Conservation (phyloP, 2,888 invertebrate species). For the Ethmia dodecea region DNA sequence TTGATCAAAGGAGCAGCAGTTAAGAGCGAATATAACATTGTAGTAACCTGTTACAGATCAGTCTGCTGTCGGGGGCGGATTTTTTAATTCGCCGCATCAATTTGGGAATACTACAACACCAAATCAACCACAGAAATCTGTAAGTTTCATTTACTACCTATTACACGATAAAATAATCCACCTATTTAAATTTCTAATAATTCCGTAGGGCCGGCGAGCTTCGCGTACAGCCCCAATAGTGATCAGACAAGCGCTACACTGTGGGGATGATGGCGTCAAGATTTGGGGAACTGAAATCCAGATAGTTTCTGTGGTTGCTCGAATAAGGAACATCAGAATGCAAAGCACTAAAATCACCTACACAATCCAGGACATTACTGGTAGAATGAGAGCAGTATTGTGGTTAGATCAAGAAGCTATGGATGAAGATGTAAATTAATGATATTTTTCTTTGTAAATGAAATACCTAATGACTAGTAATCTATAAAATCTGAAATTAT, state of each 20-base stretch:
- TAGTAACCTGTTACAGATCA: constrained; percentile 56
- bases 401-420: constrained; percentile 70
- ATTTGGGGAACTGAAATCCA: constrained; percentile 73
- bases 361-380: constrained; percentile 71
- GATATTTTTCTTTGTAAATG: too few relatives aligned
- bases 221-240: constrained; percentile 71
- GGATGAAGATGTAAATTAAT: constrained; percentile 72
- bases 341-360: constrained; percentile 73
- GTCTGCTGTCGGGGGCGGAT: constrained; percentile 65
- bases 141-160: constrained; percentile 28
- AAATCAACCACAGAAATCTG: constrained; percentile 59
- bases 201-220: constrained; percentile 50
- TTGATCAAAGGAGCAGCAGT: neutral
- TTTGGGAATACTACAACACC: constrained; percentile 68
- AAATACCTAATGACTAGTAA: too few relatives aligned
- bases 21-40: too few relatives aligned
- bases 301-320: constrained; percentile 61
- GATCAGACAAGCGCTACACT: constrained; percentile 63
- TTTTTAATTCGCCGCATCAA: constrained; percentile 64
- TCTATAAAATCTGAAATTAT: too few relatives aligned
- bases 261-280: constrained; percentile 67
- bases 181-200: neutral
- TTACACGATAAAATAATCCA: neutral
- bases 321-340: constrained; percentile 58
- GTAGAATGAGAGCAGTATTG: constrained; percentile 66